phyloP scores from a whole-genome alignment of 2,888 invertebrate species.

The Scotopteryx bipunctaria region DNA sequence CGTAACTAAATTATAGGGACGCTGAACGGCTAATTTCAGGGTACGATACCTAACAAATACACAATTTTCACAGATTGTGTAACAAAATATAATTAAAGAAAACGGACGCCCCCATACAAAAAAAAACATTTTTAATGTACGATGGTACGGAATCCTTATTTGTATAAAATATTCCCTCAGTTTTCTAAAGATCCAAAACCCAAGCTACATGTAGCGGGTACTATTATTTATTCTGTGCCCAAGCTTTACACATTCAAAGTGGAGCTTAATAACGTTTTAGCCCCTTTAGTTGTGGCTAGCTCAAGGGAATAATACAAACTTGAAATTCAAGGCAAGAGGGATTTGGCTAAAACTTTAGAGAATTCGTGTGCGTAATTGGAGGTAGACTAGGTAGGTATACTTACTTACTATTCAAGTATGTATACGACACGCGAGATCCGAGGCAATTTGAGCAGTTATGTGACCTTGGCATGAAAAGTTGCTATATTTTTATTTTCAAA shows the following conservation, averaged over 20 bases:
- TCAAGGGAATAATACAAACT: constrained; percentile 20
- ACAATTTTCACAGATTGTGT: too few relatives aligned
- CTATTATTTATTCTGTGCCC: too few relatives aligned
- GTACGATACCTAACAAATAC: too few relatives aligned
- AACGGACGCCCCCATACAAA: too few relatives aligned
- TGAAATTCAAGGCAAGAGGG: constrained; percentile 22
- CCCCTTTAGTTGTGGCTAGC: constrained; percentile 16
- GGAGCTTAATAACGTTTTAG: constrained; percentile 13
- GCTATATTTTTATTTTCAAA: too few relatives aligned
- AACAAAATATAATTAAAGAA: too few relatives aligned
- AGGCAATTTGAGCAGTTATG: constrained; percentile 16
- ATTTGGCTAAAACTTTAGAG: constrained; percentile 23
- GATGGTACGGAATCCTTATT: too few relatives aligned
- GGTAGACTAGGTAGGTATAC: constrained; percentile 6
- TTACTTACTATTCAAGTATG: constrained; percentile 16
- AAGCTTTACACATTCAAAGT: constrained; percentile 18
- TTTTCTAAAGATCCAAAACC: constrained; percentile 8
- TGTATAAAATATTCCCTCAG: constrained; percentile 4
- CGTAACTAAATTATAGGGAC: too few relatives aligned
- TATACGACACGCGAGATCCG: constrained; percentile 12
- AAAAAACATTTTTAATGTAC: too few relatives aligned
- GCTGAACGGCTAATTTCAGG: too few relatives aligned
- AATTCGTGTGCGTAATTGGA: constrained; percentile 18
- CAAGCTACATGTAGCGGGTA: too few relatives aligned
- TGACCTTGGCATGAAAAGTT: constrained; percentile 17